These are phyloP conservation scores for Idaea biselata DNA, from an alignment of 2,888 invertebrate species.

Conservation along the genomic window DNA sequence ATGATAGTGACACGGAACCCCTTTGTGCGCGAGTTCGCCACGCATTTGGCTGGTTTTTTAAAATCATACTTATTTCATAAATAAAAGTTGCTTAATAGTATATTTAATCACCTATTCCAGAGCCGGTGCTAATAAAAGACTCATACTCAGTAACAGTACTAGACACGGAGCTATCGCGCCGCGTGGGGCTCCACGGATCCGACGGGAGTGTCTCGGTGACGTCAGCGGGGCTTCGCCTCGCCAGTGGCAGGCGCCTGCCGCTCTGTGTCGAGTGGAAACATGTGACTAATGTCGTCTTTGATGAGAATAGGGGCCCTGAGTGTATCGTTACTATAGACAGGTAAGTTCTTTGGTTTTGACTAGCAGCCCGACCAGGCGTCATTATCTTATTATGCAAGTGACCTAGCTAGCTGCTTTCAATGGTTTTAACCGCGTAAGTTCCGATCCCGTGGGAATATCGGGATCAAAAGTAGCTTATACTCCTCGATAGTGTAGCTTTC, in stretches of 20 bases:
- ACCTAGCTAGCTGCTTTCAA: too few relatives aligned
- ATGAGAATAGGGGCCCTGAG: conserved; percentile 78
- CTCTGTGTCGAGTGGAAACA: conserved; percentile 82
- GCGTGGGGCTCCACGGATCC: conserved; percentile 80
- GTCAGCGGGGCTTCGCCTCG: conserved; percentile 77
- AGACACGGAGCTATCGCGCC: conserved; percentile 82
- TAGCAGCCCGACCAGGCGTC: too few relatives aligned
- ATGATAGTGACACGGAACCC: too few relatives aligned
- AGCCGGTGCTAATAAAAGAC: conserved; percentile 70
- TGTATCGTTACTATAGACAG: conserved; percentile 83
- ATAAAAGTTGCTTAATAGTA: too few relatives aligned
- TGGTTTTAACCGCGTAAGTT: too few relatives aligned
- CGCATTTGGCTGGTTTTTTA: too few relatives aligned
- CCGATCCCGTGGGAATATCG: too few relatives aligned
- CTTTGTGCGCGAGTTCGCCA: too few relatives aligned
- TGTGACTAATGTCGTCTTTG: conserved; percentile 78
- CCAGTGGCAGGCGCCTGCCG: conserved; percentile 71
- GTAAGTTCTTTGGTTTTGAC: conserved; percentile 53
- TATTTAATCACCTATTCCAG: conserved; percentile 53
- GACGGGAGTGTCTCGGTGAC: conserved; percentile 81
- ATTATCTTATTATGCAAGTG: too few relatives aligned
- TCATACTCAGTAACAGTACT: conserved; percentile 82
- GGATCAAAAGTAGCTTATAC: too few relatives aligned
- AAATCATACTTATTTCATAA: too few relatives aligned
- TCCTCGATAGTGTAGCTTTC: too few relatives aligned